A percentile compares a stretch with the other conserved stretches of the same genome.
These are phyloP conservation scores for Festucalex cinctus DNA, from an alignment of 2,113 vertebrate species.

Conservation along the genomic window DNA sequence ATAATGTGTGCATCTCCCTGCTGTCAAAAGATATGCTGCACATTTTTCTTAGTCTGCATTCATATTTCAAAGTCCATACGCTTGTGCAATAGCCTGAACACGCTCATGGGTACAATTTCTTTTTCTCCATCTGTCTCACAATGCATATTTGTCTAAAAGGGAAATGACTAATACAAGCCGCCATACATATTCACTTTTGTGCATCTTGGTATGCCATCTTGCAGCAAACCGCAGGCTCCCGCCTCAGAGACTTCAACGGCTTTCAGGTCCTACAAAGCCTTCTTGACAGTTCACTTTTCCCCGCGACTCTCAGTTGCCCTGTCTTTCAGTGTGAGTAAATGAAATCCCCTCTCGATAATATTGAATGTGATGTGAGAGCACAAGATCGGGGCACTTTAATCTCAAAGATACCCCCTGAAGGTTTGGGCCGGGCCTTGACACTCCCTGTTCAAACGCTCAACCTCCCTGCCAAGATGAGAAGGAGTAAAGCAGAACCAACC, in stretches of 20 bases:
- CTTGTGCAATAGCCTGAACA: background rate
- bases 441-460: constrained; percentile 66
- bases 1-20: background rate
- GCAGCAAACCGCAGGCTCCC: constrained; percentile 29
- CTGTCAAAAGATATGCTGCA: background rate
- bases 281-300: constrained; percentile 46
- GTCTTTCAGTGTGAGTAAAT: constrained; percentile 61
- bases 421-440: constrained; percentile 46
- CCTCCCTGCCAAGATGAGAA: constrained; percentile 52
- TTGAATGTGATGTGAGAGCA: constrained; percentile 61
- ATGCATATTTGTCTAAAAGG: constrained; percentile 10
- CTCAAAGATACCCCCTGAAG: constrained; percentile 61
- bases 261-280: constrained; percentile 60
- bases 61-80: constrained; percentile 2
- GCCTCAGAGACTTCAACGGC: constrained; percentile 51
- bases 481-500: constrained; percentile 41
- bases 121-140: constrained; percentile 2
- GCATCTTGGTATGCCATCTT: constrained; percentile 22
- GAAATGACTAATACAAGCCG: constrained; percentile 14
- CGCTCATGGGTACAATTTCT: constrained; percentile 9
- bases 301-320: constrained; percentile 34
- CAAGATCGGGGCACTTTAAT: constrained; percentile 64
- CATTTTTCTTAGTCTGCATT: background rate
- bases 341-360: constrained; percentile 60
- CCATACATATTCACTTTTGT: constrained; percentile 8